A percentile compares a stretch with the other conserved stretches of the same genome.
phyloP scores from a whole-genome alignment of 2,888 invertebrate genomes.

The Mellilla xanthometata region DNA sequence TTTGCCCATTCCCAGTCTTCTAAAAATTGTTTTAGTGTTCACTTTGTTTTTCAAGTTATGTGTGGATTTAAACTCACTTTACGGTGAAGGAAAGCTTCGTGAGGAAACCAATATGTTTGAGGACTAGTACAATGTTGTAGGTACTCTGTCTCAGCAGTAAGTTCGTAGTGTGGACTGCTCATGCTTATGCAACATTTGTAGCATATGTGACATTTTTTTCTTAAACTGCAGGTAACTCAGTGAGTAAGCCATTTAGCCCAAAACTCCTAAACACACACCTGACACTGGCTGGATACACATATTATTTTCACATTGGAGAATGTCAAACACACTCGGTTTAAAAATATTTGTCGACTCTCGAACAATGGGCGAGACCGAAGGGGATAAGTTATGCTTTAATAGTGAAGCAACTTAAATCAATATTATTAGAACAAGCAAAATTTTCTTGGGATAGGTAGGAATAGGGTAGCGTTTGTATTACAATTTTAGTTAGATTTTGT shows the following conservation, averaged over 20 bases:
- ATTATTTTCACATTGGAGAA: slow-evolving; percentile 45
- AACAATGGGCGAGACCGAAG: slow-evolving; percentile 39
- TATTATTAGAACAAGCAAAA: slow-evolving; percentile 62
- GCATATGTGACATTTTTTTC: no score
- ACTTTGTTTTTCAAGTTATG: no score
- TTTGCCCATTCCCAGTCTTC: no score
- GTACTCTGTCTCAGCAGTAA: no score
- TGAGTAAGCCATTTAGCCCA: slow-evolving; percentile 11
- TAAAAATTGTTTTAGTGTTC: no score
- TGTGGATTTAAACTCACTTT: no score
- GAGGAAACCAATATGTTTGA: no score
- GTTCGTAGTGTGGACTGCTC: no score
- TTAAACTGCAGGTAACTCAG: background rate
- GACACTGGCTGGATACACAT: slow-evolving; percentile 38
- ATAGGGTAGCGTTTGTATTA: slow-evolving; percentile 19
- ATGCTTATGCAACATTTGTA: no score
- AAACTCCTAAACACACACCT: slow-evolving; percentile 78
- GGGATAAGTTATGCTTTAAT: slow-evolving; percentile 49
- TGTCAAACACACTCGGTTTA: slow-evolving; percentile 43
- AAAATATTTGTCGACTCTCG: slow-evolving; percentile 47
- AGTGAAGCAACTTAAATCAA: slow-evolving; percentile 55
- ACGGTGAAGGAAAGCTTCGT: no score
- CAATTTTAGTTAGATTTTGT: no score
- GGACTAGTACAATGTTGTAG: no score
- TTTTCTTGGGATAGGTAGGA: slow-evolving; percentile 49